A percentile compares a stretch with the other conserved stretches of the same genome.
phyloP scores from a whole-genome alignment of 2,888 invertebrate species.

The Zhengitettix transpicula region DNA sequence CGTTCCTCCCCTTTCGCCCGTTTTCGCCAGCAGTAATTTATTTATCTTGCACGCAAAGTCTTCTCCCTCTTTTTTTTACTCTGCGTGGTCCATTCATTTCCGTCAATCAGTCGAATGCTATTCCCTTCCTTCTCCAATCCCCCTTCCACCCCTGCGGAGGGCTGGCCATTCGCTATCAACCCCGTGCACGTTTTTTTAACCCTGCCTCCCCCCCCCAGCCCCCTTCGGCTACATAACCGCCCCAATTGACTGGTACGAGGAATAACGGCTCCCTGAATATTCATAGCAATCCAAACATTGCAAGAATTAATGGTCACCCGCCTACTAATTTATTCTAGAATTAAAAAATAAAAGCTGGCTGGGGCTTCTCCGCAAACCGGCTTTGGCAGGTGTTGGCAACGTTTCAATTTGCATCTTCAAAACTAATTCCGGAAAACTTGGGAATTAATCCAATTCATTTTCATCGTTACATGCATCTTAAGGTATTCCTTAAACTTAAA shows the following conservation, averaged over 20 bases:
- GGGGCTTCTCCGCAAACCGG: neutral
- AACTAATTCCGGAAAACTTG: no score
- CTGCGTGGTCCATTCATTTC: no score
- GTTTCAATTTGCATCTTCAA: no score
- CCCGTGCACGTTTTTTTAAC: neutral
- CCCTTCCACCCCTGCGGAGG: neutral
- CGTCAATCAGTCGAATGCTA: neutral
- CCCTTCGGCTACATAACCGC: neutral
- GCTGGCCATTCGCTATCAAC: neutral
- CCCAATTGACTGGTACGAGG: neutral
- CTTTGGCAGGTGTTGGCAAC: neutral
- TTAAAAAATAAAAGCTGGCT: neutral
- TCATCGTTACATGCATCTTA: no score
- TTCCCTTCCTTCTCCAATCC: neutral
- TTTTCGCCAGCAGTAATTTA: neutral
- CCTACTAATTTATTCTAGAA: neutral
- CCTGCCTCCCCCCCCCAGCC: neutral
- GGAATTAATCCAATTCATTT: no score
- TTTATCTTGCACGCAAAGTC: no score
- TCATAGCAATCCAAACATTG: neutral
- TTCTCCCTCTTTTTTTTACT: neutral
- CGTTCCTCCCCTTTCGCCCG: neutral
- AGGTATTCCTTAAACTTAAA: no score
- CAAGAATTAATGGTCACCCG: neutral
- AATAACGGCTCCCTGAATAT: neutral